Base-by-base conservation (phyloP, 2,113 vertebrate species). In the Picathartes gymnocephalus region DNA sequence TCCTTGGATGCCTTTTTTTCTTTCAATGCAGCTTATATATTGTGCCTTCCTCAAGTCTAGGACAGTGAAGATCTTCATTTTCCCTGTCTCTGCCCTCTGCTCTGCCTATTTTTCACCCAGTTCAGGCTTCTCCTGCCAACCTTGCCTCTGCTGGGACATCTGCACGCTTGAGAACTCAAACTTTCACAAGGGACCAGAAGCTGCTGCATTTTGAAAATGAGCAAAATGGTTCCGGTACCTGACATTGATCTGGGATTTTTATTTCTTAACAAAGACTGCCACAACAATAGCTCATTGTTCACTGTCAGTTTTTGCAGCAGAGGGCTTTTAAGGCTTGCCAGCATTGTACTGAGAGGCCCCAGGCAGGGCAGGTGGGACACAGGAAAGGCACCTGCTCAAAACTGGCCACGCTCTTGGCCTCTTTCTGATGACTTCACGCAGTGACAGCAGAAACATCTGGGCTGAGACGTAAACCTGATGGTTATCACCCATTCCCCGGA, bases 361-460 rank as follows among this genome's bases (percentile, higher is more conserved):
- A 61, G 56, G 77, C 71, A 2, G 1, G 51, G 40, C 78, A 96
- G 77, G 77, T 91, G 81, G 88, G 88, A 79, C 83, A 92, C 77
- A 95, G 94, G 96, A 96, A 97, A 96, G 60, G 73, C 90, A 96
- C 92, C 94, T 97, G 92, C 80, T 96, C 73, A 48, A 44, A 87
- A 64, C 54, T 84, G 62, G 61, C 78, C 44, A 2, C 3, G 4
- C 18, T 10, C 58, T 87, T 68, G 78, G 62, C 40, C 7, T 13
- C 60, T 81, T 62, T 79, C 40, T 60, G 42, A 40, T 19, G 33
- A 64, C 62, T 44, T 96, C 90, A 66, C 54, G 47, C 30, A 60
- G 31, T 47, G 76, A 76, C 62, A 91, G 81, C 60, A 94, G 87
- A 92, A 93, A 88, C 50, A 69, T 90, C 57, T 89, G 74, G 69